Evolutionary conservation across 37 sponge, comb jelly and placozoan species (phyloP), one percentile per base, ranked within the genome.

Genomic region (Haliclona indistincta): DNA sequence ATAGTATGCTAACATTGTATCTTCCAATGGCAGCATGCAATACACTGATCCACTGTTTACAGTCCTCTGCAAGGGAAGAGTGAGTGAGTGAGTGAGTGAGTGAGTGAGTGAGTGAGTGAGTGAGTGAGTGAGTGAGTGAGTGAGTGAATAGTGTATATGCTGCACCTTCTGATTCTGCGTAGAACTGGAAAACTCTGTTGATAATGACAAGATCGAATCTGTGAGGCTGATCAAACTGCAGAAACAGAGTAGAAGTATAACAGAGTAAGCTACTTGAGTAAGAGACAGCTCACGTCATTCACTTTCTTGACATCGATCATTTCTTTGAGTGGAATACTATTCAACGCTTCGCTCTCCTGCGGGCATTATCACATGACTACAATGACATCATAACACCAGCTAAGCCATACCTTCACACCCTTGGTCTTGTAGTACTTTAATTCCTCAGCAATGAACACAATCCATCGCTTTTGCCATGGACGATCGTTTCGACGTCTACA

Each of bases 381-480:
- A 47, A 17, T 47, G 51, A 17, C 13, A 17, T 47, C 10, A 15
- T 17, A 47, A 47, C 51, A 17, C 15, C 15, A 10, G 13, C 51
- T 17, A 10, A 47, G 15, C 51, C 73, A 17, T 0, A 82, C 96
- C 73, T 95, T 95, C 60, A 81, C 80, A 37, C 51, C 49, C 32
- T 82, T 49, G n/a, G 40, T 72, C 36, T 69, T 88, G 83, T 88
- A 95, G 47, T 95, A 95, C 55, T 91, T 91, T 33, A 95, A 76
- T 25, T 82, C 84, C 0, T 82, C 44, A 4, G 86, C 93, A 74
- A 85, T 83, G 76, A 95, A 95, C 17, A 74, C 76, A 63, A 91
- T 64, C 96, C 96, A 95, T 53, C 96, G 52, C 56, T 61, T 78
- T 41, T 81, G 82, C 93, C 93, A 95, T 3, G 87, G 87, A 22